Conservation (phyloP, 2,888 invertebrate species). For the Clepsis dumicolana region DNA sequence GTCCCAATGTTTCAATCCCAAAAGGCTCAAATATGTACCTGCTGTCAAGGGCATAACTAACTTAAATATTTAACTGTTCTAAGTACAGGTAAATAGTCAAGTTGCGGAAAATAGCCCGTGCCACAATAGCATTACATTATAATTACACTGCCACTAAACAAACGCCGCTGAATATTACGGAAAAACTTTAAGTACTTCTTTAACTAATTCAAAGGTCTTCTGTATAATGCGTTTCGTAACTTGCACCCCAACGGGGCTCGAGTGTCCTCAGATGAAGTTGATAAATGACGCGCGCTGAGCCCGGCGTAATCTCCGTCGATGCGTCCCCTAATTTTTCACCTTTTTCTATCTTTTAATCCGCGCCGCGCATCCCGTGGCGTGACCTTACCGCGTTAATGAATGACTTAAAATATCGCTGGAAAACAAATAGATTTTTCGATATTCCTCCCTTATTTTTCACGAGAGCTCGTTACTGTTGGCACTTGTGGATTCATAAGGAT, state of each 20-base stretch:
- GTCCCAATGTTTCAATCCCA: no score
- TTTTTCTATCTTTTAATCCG: slow-evolving; percentile 62
- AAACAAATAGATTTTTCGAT: slow-evolving; percentile 18
- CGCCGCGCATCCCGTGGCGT: slow-evolving; percentile 25
- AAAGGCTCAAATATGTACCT: no score
- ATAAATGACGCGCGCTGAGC: slow-evolving; percentile 68
- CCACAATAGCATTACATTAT: no score
- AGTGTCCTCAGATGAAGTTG: slow-evolving; percentile 64
- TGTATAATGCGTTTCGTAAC: neutral
- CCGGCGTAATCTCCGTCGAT: slow-evolving; percentile 64
- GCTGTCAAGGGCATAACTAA: no score
- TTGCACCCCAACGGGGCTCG: slow-evolving; percentile 5
- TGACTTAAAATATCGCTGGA: slow-evolving; percentile 26
- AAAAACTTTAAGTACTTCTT: no score
- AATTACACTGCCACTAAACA: no score
- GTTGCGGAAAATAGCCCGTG: no score
- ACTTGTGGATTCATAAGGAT: neutral
- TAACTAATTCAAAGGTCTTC: no score
- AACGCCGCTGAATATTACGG: no score
- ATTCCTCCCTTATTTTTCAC: neutral
- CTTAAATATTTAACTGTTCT: no score
- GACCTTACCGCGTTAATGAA: slow-evolving; percentile 36
- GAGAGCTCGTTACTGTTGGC: neutral
- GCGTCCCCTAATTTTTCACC: slow-evolving; percentile 70
- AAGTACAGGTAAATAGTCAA: no score